phyloP scores from a whole-genome alignment of 2,113 vertebrate species.

The Sminthopsis crassicaudata region DNA sequence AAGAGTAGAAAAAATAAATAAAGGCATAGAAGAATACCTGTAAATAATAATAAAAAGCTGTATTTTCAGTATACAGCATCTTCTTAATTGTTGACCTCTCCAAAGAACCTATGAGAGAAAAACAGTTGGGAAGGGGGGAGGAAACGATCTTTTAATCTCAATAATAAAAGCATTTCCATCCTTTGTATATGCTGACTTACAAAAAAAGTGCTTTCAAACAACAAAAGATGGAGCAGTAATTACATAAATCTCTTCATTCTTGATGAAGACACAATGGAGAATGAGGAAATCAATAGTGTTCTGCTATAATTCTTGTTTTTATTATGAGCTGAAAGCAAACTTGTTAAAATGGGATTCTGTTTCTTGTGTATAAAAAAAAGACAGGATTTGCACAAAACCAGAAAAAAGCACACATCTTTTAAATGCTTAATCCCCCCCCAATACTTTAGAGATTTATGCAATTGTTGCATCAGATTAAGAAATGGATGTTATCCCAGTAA shows the following conservation, averaged over 20 bases:
- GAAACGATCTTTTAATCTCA: conserved; percentile 86
- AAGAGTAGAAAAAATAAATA: conserved; percentile 56
- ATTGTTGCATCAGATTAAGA: conserved; percentile 78
- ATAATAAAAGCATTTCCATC: conserved; percentile 84
- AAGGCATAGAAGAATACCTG: conserved; percentile 45
- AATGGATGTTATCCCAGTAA: conserved; percentile 67
- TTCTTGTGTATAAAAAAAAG: conserved; percentile 66
- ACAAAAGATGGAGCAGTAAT: conserved; percentile 89
- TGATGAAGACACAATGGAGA: conserved; percentile 87
- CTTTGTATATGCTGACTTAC: conserved; percentile 89
- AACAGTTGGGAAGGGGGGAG: conserved; percentile 79
- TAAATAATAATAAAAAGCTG: conserved; percentile 64
- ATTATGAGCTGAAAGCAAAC: conserved; percentile 86
- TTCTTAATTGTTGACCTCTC: conserved; percentile 76
- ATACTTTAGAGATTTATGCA: conserved; percentile 75
- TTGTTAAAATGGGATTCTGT: conserved; percentile 88
- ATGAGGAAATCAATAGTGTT: conserved; percentile 86
- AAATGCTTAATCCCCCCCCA: conserved; percentile 77
- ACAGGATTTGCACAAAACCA: conserved; percentile 78
- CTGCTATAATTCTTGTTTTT: conserved; percentile 86
- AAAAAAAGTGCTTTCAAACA: conserved; percentile 86
- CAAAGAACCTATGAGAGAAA: conserved; percentile 79
- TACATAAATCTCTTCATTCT: conserved; percentile 90
- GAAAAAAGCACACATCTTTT: conserved; percentile 77
- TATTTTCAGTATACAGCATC: conserved; percentile 69